Conservation (phyloP, 2,113 vertebrate genomes). For the Sander vitreus region DNA sequence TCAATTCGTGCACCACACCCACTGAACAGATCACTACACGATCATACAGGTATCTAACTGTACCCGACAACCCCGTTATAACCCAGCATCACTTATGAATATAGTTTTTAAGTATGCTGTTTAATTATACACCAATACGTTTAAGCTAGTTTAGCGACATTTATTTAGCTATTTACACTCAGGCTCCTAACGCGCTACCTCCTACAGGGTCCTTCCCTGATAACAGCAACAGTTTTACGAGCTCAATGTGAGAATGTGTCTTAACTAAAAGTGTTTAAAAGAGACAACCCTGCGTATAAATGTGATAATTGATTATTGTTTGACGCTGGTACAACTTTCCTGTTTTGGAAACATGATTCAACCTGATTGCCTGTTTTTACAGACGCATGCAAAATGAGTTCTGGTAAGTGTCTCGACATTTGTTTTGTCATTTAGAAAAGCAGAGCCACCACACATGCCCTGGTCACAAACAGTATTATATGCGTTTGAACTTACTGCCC, state of each 20-base stretch:
- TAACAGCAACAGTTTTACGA: background rate
- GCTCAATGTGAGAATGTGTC: background rate
- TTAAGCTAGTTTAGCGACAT: background rate
- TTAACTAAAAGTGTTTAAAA: background rate
- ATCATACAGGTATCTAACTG: background rate
- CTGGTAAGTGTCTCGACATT: slow-evolving; percentile 63
- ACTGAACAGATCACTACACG: background rate
- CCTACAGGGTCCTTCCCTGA: slow-evolving; percentile 43
- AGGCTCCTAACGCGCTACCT: slow-evolving; percentile 56
- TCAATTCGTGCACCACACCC: slow-evolving; percentile 5
- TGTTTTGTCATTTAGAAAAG: background rate
- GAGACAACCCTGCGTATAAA: background rate
- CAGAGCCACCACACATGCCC: background rate
- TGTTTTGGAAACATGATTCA: background rate
- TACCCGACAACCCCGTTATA: background rate
- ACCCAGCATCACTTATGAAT: rapidly evolving
- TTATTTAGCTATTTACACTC: slow-evolving; percentile 35
- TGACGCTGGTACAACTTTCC: background rate
- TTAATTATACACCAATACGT: background rate
- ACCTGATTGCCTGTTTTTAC: slow-evolving; percentile 7
- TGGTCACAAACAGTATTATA: background rate
- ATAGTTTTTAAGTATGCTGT: rapidly evolving
- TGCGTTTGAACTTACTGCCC: background rate
- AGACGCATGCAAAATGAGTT: slow-evolving; percentile 55
- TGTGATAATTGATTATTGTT: background rate